These are phyloP conservation scores for Hydropotes inermis DNA, from an alignment of 2,113 vertebrate species.

Conservation along the genomic window DNA sequence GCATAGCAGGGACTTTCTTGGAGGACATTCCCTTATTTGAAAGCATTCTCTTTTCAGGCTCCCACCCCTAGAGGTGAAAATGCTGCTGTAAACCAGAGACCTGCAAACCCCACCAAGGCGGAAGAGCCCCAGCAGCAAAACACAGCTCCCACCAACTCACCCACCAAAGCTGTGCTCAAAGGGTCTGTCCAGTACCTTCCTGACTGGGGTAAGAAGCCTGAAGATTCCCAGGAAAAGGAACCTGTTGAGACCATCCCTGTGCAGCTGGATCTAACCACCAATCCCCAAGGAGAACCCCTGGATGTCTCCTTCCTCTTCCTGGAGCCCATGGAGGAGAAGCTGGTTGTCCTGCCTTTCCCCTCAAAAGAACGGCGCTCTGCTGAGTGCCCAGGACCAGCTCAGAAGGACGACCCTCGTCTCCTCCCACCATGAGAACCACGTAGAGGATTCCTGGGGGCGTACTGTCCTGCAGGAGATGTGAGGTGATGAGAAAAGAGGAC, in stretches of 20 bases:
- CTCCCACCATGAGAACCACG: constrained; percentile 32
- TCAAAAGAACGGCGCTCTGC: constrained; percentile 32
- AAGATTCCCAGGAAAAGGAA: background rate
- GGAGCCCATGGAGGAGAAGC: background rate
- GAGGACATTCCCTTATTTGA: background rate
- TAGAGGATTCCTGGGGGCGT: background rate
- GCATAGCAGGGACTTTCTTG: background rate
- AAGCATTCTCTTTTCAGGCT: constrained; percentile 43
- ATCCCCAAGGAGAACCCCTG: constrained; percentile 8
- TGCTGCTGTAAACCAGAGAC: background rate
- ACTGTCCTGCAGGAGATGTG: background rate
- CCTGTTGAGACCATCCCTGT: background rate
- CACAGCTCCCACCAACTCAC: fast-evolving
- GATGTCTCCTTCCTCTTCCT: constrained; percentile 46
- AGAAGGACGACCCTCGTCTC: fast-evolving
- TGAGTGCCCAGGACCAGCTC: constrained; percentile 74
- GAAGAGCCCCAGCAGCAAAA: background rate
- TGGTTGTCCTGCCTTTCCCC: constrained; percentile 75
- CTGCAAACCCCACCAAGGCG: background rate
- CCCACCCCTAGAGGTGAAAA: background rate
- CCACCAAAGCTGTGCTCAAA: background rate
- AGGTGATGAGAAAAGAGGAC: background rate
- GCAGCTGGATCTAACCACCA: constrained; percentile 40
- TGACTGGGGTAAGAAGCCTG: background rate
- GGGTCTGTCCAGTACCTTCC: constrained; percentile 48